Conservation (phyloP, 2,113 vertebrate species). For the Callionymus lyra region DNA sequence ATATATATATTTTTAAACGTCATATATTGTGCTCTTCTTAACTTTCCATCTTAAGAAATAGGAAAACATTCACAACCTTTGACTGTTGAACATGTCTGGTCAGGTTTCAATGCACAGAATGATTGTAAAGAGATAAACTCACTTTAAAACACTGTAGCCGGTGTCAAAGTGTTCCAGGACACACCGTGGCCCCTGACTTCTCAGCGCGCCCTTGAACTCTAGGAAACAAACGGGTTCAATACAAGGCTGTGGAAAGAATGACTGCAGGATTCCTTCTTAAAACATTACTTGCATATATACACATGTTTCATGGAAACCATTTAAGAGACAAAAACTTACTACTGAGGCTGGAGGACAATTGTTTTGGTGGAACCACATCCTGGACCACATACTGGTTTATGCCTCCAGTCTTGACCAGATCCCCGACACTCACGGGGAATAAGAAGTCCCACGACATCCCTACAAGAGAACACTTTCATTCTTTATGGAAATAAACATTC, state of each 20-base stretch:
- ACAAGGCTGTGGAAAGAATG: background rate
- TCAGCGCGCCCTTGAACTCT: constrained; percentile 75
- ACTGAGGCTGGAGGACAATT: constrained; percentile 63
- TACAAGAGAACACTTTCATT: background rate
- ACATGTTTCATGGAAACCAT: no score
- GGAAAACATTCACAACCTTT: no score
- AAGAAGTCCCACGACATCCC: constrained; percentile 76
- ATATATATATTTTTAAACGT: no score
- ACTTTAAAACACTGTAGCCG: constrained; percentile 83
- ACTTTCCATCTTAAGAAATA: no score
- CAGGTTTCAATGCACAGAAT: no score
- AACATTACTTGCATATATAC: no score
- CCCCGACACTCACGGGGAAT: constrained; percentile 70
- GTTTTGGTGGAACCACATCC: constrained; percentile 68
- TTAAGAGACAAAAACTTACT: constrained; percentile 55
- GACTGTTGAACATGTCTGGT: no score
- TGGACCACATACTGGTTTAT: constrained; percentile 81
- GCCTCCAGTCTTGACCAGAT: constrained; percentile 73
- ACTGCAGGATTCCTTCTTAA: no score
- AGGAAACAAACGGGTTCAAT: background rate
- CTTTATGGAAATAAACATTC: background rate
- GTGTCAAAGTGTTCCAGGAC: constrained; percentile 86
- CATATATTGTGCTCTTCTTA: no score
- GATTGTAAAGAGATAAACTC: constrained; percentile 47
- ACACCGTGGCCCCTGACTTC: constrained; percentile 71